These are phyloP conservation scores for Otus sunia DNA, from an alignment of 2,113 vertebrate species.

Conservation along the genomic window DNA sequence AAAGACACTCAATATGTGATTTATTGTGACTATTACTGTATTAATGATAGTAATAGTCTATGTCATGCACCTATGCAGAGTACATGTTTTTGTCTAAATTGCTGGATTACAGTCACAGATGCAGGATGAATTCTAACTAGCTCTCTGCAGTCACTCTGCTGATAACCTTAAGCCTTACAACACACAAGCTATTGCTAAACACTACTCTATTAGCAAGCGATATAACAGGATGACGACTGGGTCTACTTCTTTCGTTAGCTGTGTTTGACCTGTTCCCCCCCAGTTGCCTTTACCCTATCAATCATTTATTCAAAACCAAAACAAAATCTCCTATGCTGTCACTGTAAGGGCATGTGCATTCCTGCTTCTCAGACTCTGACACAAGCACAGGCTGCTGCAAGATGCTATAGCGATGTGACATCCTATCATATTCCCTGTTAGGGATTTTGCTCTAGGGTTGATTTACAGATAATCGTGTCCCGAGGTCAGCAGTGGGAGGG, in stretches of 20 bases:
- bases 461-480: background rate
- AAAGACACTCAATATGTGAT: conserved; percentile 24
- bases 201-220: background rate
- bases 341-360: background rate
- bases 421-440: background rate
- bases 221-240: background rate
- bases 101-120: conserved; percentile 14
- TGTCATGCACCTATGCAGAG: conserved; percentile 41
- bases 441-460: background rate
- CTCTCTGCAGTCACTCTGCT: conserved; percentile 49
- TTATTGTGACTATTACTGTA: conserved; percentile 40
- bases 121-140: conserved; percentile 43
- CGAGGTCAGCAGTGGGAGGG: background rate
- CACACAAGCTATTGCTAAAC: conserved; percentile 25
- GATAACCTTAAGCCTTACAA: conserved; percentile 64
- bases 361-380: background rate
- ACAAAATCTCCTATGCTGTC: conserved; percentile 11
- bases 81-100: conserved; percentile 21
- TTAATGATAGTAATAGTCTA: conserved; percentile 29
- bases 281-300: background rate
- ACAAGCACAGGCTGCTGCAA: background rate
- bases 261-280: background rate
- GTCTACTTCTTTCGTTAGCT: conserved; percentile 2
- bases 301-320: conserved; percentile 15
- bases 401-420: background rate